Evolutionary conservation across 2,797 vertebrate species (phyloP), one percentile per base, ranked within the genome.

Genomic region (Phyllotis vaccarum): DNA sequence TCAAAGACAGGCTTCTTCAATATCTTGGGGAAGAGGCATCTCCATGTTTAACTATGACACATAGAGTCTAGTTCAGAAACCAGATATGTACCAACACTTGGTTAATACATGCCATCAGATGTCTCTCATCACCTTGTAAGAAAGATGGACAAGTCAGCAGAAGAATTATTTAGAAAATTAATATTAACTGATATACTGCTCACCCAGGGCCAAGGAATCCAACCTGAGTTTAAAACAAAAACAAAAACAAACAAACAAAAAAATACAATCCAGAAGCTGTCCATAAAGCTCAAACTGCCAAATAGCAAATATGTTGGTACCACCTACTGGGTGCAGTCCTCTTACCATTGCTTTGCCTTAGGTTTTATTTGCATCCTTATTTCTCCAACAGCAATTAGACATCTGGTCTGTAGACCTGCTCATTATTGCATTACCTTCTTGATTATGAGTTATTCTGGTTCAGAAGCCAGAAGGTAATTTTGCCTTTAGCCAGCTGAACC

Each of bases 381-480:
- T 92, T 93, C 54, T 89, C 58, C 82, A 93, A 27, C 3, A 91
- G 56, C 49, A 29, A 8, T 90, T 46, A 80, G 85, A 49, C 64
- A 17, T 89, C 81, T 90, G 66, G 37, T 56, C 60, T 60, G 11
- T 54, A 92, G 70, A 81, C 66, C n/a, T 79, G 92, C 27, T 0
- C 87, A 68, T 88, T 56, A 8, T 83, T 97, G 60, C 54, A 86
- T 10, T 79, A 90, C 81, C 70, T 89, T 92, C 70, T 95, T 75
- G 52, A n/a, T 58, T 66, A 86, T 95, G 76, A 86, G 0, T 96
- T 92, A 97, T 96, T 96, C 68, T 13, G 3, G 43, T 91, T 90
- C 95, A 89, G 91, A 96, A 80, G 87, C 52, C 1, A 94, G 93
- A 94, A 97, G 94, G 66, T 97, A 2, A 88, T 97, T 98, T 96